Evolutionary conservation across 2,113 vertebrate species (phyloP).

Genomic region (Callionymus lyra): DNA sequence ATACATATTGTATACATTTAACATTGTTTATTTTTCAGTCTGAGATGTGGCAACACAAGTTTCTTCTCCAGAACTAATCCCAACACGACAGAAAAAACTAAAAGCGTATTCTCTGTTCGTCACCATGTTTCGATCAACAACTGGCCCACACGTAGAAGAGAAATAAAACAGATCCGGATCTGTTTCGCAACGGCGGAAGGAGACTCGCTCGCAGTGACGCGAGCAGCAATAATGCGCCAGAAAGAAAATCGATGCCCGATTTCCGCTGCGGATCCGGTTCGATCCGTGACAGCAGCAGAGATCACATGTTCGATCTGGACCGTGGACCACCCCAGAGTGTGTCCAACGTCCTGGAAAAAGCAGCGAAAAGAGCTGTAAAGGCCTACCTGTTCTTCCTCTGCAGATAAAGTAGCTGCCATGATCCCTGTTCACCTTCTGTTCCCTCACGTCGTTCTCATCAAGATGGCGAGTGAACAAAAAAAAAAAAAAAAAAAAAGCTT

Average conservation of each 20-base stretch:
- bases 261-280: slow-evolving; percentile 30
- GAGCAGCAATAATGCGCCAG: slow-evolving; percentile 33
- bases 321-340: too few relatives aligned
- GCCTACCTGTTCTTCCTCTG: slow-evolving; percentile 71
- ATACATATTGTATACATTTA: too few relatives aligned
- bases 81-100: too few relatives aligned
- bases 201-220: slow-evolving; percentile 29
- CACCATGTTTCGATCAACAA: too few relatives aligned
- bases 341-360: too few relatives aligned
- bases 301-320: too few relatives aligned
- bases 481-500: not conserved
- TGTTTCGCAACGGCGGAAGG: slow-evolving; percentile 10
- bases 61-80: too few relatives aligned
- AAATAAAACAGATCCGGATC: slow-evolving; percentile 11
- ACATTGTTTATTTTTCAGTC: too few relatives aligned
- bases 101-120: too few relatives aligned
- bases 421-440: slow-evolving; percentile 22
- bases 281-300: not conserved
- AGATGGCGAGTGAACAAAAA: slow-evolving; percentile 12
- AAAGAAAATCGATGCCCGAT: slow-evolving; percentile 36
- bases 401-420: slow-evolving; percentile 67
- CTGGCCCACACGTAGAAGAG: not conserved
- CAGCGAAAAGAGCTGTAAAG: slow-evolving; percentile 1
- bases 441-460: slow-evolving; percentile 29
- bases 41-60: too few relatives aligned